phyloP scores from a whole-genome alignment of 2,888 invertebrate species.

The Nomada goodeniana region DNA sequence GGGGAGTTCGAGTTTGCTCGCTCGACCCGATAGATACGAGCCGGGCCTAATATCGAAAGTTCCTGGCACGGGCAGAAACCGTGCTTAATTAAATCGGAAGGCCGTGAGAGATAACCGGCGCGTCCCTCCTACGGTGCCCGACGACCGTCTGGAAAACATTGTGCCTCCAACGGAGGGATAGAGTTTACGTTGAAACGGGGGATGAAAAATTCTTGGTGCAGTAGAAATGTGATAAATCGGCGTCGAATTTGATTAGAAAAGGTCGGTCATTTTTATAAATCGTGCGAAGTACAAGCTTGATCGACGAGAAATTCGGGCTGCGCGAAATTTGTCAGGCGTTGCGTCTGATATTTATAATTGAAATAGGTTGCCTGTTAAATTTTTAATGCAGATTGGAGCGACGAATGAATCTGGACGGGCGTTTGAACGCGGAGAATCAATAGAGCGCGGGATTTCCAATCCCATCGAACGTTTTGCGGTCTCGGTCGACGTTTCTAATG shows the following conservation, averaged over 20 bases:
- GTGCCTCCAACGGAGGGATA: neutral
- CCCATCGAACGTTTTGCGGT: constrained; percentile 54
- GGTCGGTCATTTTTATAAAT: too few species aligned
- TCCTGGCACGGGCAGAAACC: constrained; percentile 60
- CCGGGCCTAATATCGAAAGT: constrained; percentile 75
- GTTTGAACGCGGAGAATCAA: constrained; percentile 27
- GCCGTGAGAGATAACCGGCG: constrained; percentile 69
- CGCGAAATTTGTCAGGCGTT: too few species aligned
- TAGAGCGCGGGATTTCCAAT: constrained; percentile 13
- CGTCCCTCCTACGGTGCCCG: constrained; percentile 27
- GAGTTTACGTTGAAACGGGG: neutral
- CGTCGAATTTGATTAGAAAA: too few species aligned
- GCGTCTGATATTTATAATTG: too few species aligned
- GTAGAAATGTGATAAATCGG: too few species aligned
- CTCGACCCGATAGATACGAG: constrained; percentile 68
- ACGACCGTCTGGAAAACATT: constrained; percentile 41
- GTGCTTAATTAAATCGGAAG: constrained; percentile 78
- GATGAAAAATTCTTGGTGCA: too few species aligned
- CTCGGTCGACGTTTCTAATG: constrained; percentile 70
- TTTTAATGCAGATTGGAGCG: neutral
- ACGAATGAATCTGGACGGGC: constrained; percentile 12
- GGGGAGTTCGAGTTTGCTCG: constrained; percentile 58
- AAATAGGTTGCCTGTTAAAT: too few species aligned
- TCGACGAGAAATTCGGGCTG: too few species aligned
- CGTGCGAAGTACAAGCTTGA: too few species aligned